Base-by-base conservation (phyloP, 1,140 invertebrate genomes). In the Gyrodactylus salaris region DNA sequence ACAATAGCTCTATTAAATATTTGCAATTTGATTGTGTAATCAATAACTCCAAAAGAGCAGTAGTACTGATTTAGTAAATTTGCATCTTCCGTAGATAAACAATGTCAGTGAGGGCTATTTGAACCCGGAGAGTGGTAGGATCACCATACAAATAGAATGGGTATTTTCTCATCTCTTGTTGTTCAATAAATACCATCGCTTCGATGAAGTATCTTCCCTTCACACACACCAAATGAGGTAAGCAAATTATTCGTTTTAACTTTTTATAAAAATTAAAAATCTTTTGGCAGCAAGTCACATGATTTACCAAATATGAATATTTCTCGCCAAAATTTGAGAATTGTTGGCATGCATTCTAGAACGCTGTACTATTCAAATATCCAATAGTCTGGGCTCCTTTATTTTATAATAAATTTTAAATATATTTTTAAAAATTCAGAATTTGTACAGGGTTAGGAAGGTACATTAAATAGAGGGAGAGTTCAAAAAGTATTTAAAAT, bases 151-250 rank as follows among this genome's bases (percentile, higher is more conserved):
- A 75, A 84, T 91, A 0, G 88, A 89, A 78, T 89, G 88, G 88
- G 85, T 86, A 76, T 87, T 89, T 78, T 87, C 86, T 34, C 87
- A 89, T 76, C 82, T 89, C 68, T 84, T 91, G 19, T 88, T 89
- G 79, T 86, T 87, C 78, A 86, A 88, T 68, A 88, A 86, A 70
- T 91, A 89, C 79, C 87, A 88, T 80, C 87, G 87, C 77, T 87
- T 89, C 78, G 88, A 91, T 79, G 88, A 89, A 79, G 85, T 89
- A 23, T 86, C 85, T 75, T 83, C 87, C 73, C 82, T 88, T 73
- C 88, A 91, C 79, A 87, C 87, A 79, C 87, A 87, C 77, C 88
- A 91, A 80, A 89, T 89, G 88, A 86, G 86, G 85, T 85, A 81
- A 82, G 79, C 76, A 23, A 20, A 54, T n/a, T 54, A 16, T 54